Evolutionary conservation across 2,113 vertebrate genomes (phyloP).

Genomic region (Nannobrachium achirus): DNA sequence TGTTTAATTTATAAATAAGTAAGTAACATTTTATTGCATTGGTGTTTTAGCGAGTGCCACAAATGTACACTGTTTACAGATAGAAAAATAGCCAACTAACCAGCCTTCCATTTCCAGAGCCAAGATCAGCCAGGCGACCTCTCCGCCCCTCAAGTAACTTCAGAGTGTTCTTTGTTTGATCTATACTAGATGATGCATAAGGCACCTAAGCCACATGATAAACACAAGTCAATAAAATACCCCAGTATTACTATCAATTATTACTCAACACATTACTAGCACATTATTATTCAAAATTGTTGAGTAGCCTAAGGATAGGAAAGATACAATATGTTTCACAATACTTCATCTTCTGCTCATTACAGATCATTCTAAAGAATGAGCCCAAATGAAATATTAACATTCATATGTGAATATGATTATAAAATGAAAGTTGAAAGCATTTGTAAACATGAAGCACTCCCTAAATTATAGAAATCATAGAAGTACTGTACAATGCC

Average conservation of each 20-base stretch:
- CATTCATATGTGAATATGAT: too few relatives aligned
- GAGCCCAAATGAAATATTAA: too few relatives aligned
- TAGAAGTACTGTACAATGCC: too few relatives aligned
- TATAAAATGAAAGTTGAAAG: too few relatives aligned
- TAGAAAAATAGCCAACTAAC: slow-evolving; percentile 42
- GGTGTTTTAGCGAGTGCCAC: too few relatives aligned
- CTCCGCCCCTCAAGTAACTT: slow-evolving; percentile 72
- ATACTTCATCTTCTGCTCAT: too few relatives aligned
- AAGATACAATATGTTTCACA: neutral
- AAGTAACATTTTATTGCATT: too few relatives aligned
- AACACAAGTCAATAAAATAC: slow-evolving; percentile 9
- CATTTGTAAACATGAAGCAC: neutral
- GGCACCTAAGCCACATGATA: slow-evolving; percentile 72
- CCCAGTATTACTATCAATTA: neutral
- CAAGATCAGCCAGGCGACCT: slow-evolving; percentile 77
- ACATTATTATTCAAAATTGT: too few relatives aligned
- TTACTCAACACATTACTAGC: neutral
- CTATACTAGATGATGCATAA: slow-evolving; percentile 76
- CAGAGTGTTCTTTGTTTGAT: slow-evolving; percentile 73
- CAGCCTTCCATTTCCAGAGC: slow-evolving; percentile 81
- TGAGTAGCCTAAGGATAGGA: neutral
- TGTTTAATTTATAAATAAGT: too few relatives aligned
- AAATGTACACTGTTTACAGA: neutral
- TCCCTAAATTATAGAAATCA: neutral
- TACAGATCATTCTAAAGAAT: too few relatives aligned